phyloP scores from a whole-genome alignment of 2,113 vertebrate genomes.

The Lepus europaeus region DNA sequence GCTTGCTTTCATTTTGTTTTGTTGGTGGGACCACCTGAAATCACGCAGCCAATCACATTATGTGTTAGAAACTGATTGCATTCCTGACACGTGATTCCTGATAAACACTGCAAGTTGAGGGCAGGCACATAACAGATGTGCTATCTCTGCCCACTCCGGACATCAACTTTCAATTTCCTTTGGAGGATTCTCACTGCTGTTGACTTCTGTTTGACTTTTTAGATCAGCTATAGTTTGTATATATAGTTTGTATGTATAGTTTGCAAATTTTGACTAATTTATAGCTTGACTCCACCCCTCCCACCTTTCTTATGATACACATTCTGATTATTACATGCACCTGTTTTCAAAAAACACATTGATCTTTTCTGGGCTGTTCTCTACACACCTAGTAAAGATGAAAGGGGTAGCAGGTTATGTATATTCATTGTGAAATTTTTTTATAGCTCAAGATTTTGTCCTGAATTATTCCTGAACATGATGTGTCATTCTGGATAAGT shows the following conservation, averaged over 20 bases:
- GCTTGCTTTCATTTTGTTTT: too few relatives aligned
- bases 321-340: background rate
- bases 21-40: background rate
- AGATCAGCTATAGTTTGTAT: background rate
- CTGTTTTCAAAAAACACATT: slow-evolving; percentile 27
- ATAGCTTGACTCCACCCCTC: background rate
- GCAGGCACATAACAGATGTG: background rate
- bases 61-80: background rate
- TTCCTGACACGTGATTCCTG: background rate
- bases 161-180: background rate
- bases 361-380: slow-evolving; percentile 13
- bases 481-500: background rate
- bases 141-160: background rate
- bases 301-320: background rate
- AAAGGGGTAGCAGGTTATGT: background rate
- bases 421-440: background rate
- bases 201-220: slow-evolving; percentile 3
- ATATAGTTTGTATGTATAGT: background rate
- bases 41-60: background rate
- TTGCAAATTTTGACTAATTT: background rate
- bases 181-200: background rate
- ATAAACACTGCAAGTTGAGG: background rate
- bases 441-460: background rate
- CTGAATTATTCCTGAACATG: background rate
- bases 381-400: background rate